phyloP scores from a whole-genome alignment of 1,140 invertebrate species.

The Euschistus heros region DNA sequence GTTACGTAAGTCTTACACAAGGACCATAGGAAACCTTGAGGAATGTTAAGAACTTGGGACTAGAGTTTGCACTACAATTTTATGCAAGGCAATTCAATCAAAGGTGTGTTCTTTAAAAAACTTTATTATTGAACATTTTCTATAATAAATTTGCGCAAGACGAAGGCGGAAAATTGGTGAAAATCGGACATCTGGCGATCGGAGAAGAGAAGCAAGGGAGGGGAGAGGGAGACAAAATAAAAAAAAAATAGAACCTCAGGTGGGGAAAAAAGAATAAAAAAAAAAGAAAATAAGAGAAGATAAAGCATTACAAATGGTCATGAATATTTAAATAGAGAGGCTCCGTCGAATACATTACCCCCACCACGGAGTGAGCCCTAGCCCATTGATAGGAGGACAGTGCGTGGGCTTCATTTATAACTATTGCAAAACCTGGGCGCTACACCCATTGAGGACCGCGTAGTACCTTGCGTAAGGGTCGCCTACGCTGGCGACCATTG shows the following conservation, averaged over 20 bases:
- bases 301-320: constrained; percentile 22
- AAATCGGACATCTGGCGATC: constrained; percentile 5
- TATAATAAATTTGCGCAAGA: too few relatives aligned
- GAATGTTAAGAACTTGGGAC: too few relatives aligned
- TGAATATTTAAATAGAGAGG: constrained; percentile 20
- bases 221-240: background rate
- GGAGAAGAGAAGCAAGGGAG: background rate
- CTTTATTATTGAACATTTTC: too few relatives aligned
- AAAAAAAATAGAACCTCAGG: constrained; percentile 15
- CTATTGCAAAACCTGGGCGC: background rate
- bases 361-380: background rate
- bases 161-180: background rate
- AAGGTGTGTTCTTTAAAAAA: too few relatives aligned
- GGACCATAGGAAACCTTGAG: too few relatives aligned
- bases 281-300: constrained; percentile 12
- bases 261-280: constrained; percentile 6
- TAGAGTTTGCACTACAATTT: too few relatives aligned
- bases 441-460: constrained; percentile 11
- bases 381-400: constrained; percentile 6
- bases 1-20: too few relatives aligned
- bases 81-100: too few relatives aligned
- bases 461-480: constrained; percentile 11
- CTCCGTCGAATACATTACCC: constrained; percentile 11
- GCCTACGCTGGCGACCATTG: background rate
- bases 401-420: constrained; percentile 15